A percentile compares a stretch with the other conserved stretches of the same genome.
These are phyloP conservation scores for Clamator glandarius DNA, from an alignment of 2,797 vertebrate species.

Conservation along the genomic window DNA sequence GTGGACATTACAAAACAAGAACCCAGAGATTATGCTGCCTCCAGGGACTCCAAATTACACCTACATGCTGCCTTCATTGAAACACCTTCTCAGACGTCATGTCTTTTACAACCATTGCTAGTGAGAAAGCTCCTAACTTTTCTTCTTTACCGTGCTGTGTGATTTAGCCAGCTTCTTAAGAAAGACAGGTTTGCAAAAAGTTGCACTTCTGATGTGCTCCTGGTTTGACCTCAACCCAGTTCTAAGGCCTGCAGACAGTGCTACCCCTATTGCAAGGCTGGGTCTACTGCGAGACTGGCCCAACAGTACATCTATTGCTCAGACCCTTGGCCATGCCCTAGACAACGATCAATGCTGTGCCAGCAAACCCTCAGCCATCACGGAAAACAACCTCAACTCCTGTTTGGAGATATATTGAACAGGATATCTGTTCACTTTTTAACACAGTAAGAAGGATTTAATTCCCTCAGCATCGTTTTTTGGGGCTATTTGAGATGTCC, in stretches of 20 bases:
- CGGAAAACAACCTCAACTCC: not conserved
- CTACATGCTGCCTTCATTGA: not conserved
- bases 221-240: not conserved
- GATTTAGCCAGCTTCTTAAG: not conserved
- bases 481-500: not conserved
- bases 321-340: fast-evolving
- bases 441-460: not conserved
- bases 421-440: not conserved
- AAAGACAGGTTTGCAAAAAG: not conserved
- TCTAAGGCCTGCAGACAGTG: not conserved
- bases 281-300: not conserved
- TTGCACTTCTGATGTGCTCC: not conserved
- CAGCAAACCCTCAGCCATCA: not conserved
- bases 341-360: not conserved
- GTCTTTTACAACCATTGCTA: not conserved
- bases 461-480: not conserved
- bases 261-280: not conserved
- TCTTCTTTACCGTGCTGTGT: not conserved
- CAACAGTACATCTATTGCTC: not conserved
- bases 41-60: not conserved
- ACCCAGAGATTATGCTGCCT: not conserved
- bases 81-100: not conserved
- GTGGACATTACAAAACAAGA: not conserved
- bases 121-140: not conserved
- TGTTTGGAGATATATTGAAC: not conserved